Conservation (phyloP, 2,113 vertebrate genomes). For the Bos indicus region DNA sequence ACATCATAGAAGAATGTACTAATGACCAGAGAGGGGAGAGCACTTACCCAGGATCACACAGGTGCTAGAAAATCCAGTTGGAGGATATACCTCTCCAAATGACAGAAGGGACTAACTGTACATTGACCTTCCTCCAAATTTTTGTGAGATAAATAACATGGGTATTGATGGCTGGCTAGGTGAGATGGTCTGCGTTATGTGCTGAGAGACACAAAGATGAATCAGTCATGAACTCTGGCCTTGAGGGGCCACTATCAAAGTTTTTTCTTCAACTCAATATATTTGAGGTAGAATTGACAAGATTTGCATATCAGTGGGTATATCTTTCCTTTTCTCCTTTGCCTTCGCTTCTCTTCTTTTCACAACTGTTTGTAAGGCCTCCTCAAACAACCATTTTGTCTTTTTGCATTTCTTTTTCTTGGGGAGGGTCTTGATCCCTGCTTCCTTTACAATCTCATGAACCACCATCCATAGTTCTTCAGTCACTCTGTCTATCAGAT, state of each 20-base stretch:
- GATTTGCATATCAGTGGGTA: not conserved
- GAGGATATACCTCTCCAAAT: not conserved
- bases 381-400: not conserved
- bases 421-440: not conserved
- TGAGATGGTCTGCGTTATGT: accelerated
- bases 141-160: not conserved
- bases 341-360: not conserved
- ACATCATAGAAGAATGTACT: not conserved
- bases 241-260: not conserved
- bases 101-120: not conserved
- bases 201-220: not conserved
- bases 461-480: not conserved
- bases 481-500: not conserved
- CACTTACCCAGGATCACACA: not conserved
- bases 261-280: not conserved
- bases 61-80: not conserved
- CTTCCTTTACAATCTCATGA: not conserved
- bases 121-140: not conserved
- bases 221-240: not conserved
- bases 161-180: not conserved
- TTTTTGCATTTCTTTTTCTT: not conserved
- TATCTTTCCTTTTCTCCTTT: not conserved
- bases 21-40: not conserved
- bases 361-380: not conserved
- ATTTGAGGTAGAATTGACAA: not conserved